A percentile compares a stretch with the other conserved stretches of the same genome.
Conservation (phyloP, 2,113 vertebrate species). For the Cinclus mexicanus region DNA sequence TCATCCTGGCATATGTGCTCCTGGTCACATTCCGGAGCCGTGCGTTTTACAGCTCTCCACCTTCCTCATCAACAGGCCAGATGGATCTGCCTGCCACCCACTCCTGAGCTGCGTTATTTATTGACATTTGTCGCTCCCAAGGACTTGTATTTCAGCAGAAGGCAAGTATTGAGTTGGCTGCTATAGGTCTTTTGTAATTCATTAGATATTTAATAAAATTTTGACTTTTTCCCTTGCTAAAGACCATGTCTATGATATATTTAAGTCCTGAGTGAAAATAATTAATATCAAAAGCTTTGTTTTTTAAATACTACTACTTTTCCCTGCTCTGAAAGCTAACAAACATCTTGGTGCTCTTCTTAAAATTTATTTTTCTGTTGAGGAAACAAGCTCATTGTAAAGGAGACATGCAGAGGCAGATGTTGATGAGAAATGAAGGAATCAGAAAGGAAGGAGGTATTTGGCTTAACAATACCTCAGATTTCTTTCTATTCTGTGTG, state of each 20-base stretch:
- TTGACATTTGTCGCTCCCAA: background rate
- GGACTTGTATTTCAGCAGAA: background rate
- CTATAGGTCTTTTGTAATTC: background rate
- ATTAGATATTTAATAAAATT: background rate
- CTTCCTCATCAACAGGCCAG: constrained; percentile 19
- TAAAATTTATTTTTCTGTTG: background rate
- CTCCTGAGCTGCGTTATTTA: background rate
- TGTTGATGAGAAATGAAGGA: background rate
- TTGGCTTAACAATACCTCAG: background rate
- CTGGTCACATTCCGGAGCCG: background rate
- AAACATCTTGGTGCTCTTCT: background rate
- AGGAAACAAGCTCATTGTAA: background rate
- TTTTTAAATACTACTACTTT: background rate
- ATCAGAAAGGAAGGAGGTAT: background rate
- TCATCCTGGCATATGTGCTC: background rate
- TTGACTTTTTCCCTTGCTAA: background rate
- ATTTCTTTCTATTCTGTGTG: background rate
- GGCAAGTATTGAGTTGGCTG: background rate
- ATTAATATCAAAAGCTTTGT: background rate
- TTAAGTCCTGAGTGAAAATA: background rate
- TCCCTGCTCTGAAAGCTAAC: background rate
- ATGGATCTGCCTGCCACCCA: constrained; percentile 16
- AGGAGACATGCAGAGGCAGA: background rate
- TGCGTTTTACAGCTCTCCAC: background rate
- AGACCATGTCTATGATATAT: background rate